Base-by-base conservation (phyloP, 2,888 invertebrate species). In the Leptothorax acervorum region DNA sequence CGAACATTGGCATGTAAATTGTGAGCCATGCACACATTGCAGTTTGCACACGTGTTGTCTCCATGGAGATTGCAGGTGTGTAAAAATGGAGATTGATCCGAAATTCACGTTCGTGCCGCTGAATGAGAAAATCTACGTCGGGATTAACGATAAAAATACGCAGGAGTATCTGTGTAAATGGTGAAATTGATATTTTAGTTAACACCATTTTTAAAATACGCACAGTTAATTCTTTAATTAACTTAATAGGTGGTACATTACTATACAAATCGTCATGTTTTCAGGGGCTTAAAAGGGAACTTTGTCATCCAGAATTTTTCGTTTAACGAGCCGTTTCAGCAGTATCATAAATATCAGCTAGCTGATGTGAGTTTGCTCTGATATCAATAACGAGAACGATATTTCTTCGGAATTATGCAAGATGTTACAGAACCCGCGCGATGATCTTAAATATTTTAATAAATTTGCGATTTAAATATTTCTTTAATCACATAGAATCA, bases 281-380 rank as follows among this genome's bases (percentile, higher is more conserved):
- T 74, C 75, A 95, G 95, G 95, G 95, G 95, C 3, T 87, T 95
- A 79, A 92, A 92, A 57, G 93, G 92, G 39, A 94, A 95, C 79
- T 90, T 95, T 15, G 89, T 92, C 28, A 87, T 95, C 9, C 95
- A 95, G 86, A 93, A 93, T 83, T 95, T 94, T 88, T 93, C 94
- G 51, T 95, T 95, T 86, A 95, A 95, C 82, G 94, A 95, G 89
- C 91, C 93, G 23, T 95, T 95, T 90, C 93, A 94, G 53, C 88
- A 88, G n/a, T 95, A 95, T 88, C 91, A 95, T 65, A 94, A 94
- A 84, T 93, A 94, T 84, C 93, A 95, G 66, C 93, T 95, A 62
- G 93, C 93, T 23, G 92, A 95, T 92, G 95, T 95, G 92, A 91
- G 90, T 87, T 78, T 35, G 9, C n/a, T 39, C 18, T 75, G 0